Conservation (phyloP, 1,140 invertebrate species). For the Oncopeltus fasciatus region DNA sequence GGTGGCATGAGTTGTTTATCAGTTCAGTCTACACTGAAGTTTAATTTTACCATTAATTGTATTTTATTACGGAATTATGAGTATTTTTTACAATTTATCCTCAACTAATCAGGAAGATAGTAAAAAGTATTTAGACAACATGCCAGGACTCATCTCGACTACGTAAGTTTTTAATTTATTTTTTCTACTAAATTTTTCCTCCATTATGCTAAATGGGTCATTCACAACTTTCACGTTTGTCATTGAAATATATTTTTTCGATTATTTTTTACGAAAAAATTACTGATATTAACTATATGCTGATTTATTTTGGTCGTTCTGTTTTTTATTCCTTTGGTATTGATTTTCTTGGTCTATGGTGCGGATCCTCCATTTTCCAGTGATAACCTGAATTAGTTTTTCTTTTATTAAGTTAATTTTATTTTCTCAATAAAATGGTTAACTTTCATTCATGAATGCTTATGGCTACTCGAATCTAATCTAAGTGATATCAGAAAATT, state of each 20-base stretch:
- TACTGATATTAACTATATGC: neutral
- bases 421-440: neutral
- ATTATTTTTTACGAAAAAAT: neutral
- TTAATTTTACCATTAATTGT: conserved; percentile 9
- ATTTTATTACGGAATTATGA: conserved; percentile 17
- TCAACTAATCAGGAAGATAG: conserved; percentile 9
- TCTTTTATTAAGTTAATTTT: neutral
- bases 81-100: conserved; percentile 15
- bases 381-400: neutral
- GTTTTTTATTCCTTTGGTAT: neutral
- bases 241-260: neutral
- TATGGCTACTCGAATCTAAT: neutral
- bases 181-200: neutral
- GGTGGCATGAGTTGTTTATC: conserved; percentile 6
- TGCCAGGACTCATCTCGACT: conserved; percentile 18
- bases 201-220: neutral
- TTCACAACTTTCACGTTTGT: neutral
- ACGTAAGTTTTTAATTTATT: conserved; percentile 15
- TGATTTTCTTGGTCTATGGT: neutral
- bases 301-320: neutral
- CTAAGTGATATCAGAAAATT: neutral
- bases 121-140: conserved; percentile 10
- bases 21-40: conserved; percentile 3
- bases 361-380: neutral
- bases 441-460: neutral